phyloP scores from a whole-genome alignment of 1,140 invertebrate species.

The Ridgeia piscesae region DNA sequence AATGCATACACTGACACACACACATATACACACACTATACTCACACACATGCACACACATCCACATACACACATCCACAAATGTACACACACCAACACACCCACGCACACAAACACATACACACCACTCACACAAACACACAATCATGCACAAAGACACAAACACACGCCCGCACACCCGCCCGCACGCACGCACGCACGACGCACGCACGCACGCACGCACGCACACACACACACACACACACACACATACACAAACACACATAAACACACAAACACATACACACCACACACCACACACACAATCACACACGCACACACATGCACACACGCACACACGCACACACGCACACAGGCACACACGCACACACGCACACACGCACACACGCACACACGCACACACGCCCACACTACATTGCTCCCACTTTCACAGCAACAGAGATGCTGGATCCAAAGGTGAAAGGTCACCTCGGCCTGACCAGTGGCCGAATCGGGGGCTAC shows the following conservation, averaged over 20 bases:
- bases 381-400: not conserved
- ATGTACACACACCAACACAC: not conserved
- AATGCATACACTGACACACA: too few species aligned
- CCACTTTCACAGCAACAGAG: conserved; percentile 53
- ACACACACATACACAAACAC: not conserved
- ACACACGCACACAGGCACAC: not conserved
- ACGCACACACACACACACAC: too few species aligned
- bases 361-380: not conserved
- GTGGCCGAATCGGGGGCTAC: conserved; percentile 17
- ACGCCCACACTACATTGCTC: not conserved
- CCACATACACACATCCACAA: not conserved
- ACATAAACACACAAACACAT: not conserved
- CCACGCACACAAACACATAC: not conserved
- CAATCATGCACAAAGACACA: not conserved
- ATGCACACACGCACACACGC: conserved; percentile 26
- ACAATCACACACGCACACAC: not conserved
- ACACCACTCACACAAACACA: not conserved
- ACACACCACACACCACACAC: not conserved
- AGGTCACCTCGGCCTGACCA: conserved; percentile 44
- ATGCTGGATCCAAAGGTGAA: conserved; percentile 58
- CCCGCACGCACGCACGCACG: not conserved
- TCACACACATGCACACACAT: conserved; percentile 12
- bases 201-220: too few species aligned
- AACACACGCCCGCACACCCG: conserved; percentile 26
- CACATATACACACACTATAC: too few species aligned